These are phyloP conservation scores for Camelus bactrianus DNA, from an alignment of 2,113 vertebrate species.

Conservation along the genomic window DNA sequence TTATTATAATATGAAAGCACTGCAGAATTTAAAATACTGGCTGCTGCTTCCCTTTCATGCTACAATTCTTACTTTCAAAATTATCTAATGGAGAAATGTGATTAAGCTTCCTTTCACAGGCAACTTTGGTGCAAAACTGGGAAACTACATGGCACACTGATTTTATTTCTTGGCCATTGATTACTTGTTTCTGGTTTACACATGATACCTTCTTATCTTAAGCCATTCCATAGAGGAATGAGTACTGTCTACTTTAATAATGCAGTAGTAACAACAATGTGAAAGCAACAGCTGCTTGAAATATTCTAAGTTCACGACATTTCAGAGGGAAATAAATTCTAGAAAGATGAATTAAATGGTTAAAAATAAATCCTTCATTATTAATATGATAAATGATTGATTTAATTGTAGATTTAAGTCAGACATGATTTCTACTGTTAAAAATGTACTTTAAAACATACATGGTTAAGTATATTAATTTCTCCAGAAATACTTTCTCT, in stretches of 20 bases:
- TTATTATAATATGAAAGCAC: background rate
- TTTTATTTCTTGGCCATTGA: conserved; percentile 11
- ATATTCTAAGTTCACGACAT: background rate
- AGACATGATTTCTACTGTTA: background rate
- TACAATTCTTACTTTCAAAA: conserved; percentile 22
- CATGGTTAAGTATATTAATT: background rate
- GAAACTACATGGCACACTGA: background rate
- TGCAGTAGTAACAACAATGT: conserved; percentile 35
- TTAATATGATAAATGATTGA: background rate
- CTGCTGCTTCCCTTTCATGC: background rate
- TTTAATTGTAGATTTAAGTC: background rate
- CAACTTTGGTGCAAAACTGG: background rate
- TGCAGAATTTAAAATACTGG: background rate
- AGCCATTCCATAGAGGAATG: background rate
- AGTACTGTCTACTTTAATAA: background rate
- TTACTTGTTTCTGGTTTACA: background rate
- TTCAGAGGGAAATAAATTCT: conserved; percentile 43
- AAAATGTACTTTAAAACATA: conserved; percentile 47
- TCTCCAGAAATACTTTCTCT: conserved; percentile 31
- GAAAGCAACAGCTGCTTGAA: background rate
- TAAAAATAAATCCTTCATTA: conserved; percentile 27
- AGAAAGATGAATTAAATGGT: conserved; percentile 28
- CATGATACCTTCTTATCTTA: background rate
- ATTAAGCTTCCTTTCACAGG: background rate
- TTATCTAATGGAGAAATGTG: background rate